phyloP scores from a whole-genome alignment of 2,888 invertebrate species.

The Megamerina dolium region DNA sequence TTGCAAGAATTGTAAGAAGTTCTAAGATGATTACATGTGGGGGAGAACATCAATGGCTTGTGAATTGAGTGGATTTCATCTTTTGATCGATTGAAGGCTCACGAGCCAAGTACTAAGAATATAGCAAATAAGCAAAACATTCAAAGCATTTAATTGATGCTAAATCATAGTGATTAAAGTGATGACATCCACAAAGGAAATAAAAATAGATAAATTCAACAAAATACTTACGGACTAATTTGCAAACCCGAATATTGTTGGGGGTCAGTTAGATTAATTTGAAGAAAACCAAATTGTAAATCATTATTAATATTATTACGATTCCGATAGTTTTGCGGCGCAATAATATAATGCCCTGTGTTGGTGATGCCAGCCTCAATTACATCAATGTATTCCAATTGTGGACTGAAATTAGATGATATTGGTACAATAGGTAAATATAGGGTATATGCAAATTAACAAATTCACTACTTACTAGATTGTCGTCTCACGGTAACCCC shows the following conservation, averaged over 20 bases:
- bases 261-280: constrained; percentile 80
- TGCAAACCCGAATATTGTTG: constrained; percentile 58
- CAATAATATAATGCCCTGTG: constrained; percentile 66
- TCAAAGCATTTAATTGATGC: too few species aligned
- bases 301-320: constrained; percentile 67
- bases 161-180: too few species aligned
- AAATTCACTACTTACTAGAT: constrained; percentile 50
- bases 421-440: too few species aligned
- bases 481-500: constrained; percentile 83
- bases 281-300: constrained; percentile 79
- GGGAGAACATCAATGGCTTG: too few species aligned
- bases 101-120: too few species aligned
- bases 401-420: constrained; percentile 53
- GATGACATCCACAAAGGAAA: too few species aligned
- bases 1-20: too few species aligned
- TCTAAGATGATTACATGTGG: too few species aligned
- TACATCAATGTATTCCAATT: constrained; percentile 73
- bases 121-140: too few species aligned
- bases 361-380: constrained; percentile 63
- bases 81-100: too few species aligned
- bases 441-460: too few species aligned
- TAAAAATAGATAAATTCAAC: neutral
- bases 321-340: constrained; percentile 65
- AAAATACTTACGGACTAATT: constrained; percentile 66
- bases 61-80: too few species aligned